Evolutionary conservation across 2,888 invertebrate species (phyloP).

Genomic region (Lepeophtheirus nordmannii): DNA sequence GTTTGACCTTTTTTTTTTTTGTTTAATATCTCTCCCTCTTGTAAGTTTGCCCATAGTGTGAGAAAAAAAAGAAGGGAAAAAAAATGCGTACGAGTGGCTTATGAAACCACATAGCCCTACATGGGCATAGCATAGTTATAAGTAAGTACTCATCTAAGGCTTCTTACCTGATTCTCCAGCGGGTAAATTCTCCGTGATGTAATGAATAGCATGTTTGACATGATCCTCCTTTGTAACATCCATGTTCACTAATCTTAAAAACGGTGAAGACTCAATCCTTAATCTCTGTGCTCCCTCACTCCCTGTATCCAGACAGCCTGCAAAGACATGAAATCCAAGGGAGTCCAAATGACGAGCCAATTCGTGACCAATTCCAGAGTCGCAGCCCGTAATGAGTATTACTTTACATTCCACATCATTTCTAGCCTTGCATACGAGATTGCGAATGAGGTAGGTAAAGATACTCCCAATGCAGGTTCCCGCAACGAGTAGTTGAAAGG

Average conservation of each 20-base stretch:
- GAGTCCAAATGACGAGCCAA: constrained; percentile 31
- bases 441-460: constrained; percentile 7
- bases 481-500: neutral
- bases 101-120: too few species aligned
- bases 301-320: constrained; percentile 31
- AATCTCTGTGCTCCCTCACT: constrained; percentile 29
- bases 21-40: too few species aligned
- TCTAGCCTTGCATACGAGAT: constrained; percentile 6
- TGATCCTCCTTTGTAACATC: constrained; percentile 31
- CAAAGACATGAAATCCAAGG: constrained; percentile 33
- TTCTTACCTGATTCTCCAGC: constrained; percentile 11
- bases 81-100: too few species aligned
- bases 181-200: constrained; percentile 7
- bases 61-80: too few species aligned
- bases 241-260: constrained; percentile 32
- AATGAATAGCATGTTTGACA: constrained; percentile 4
- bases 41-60: too few species aligned
- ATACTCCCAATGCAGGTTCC: neutral
- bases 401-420: constrained; percentile 21
- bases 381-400: constrained; percentile 30
- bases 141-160: too few species aligned
- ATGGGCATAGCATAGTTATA: too few species aligned
- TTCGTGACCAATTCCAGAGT: constrained; percentile 33
- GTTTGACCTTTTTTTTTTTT: too few species aligned
- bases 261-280: constrained; percentile 28